Evolutionary conservation across 1,140 invertebrate species (phyloP).

Genomic region (Pararge aegeria): DNA sequence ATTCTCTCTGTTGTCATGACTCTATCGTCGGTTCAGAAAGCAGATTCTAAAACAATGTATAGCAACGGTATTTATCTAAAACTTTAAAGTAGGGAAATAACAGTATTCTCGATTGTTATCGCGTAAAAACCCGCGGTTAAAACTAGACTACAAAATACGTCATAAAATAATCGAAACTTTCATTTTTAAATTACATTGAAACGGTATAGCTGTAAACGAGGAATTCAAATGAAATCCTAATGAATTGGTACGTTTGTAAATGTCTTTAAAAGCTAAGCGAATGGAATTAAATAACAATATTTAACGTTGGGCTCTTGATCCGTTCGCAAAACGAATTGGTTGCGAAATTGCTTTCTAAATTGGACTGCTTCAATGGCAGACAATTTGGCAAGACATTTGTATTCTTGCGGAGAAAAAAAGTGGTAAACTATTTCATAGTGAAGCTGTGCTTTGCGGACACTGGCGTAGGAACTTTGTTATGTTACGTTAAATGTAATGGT

Average conservation of each 20-base stretch:
- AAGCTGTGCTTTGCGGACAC: neutral
- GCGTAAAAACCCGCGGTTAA: too few relatives aligned
- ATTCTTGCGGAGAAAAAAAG: slow-evolving; percentile 69
- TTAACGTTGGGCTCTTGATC: slow-evolving; percentile 69
- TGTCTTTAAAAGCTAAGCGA: neutral
- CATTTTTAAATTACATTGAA: too few relatives aligned
- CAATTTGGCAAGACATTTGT: slow-evolving; percentile 79
- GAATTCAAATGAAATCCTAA: neutral
- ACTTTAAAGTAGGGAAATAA: too few relatives aligned
- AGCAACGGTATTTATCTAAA: too few relatives aligned
- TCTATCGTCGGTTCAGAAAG: too few relatives aligned
- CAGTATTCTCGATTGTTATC: too few relatives aligned
- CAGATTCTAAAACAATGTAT: too few relatives aligned
- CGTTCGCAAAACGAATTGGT: slow-evolving; percentile 76
- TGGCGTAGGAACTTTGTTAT: neutral
- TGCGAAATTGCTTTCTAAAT: slow-evolving; percentile 78
- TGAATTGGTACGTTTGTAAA: neutral
- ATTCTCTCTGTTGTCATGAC: too few relatives aligned
- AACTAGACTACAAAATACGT: too few relatives aligned
- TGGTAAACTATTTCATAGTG: slow-evolving; percentile 1
- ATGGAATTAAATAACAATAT: slow-evolving; percentile 67
- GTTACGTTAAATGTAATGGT: too few relatives aligned
- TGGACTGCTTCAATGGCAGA: slow-evolving; percentile 73
- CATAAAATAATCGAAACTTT: too few relatives aligned
- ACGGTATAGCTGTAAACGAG: neutral